A percentile compares a stretch with the other conserved stretches of the same genome.
These are phyloP conservation scores for Ptychoptera albimana DNA, from an alignment of 2,888 invertebrate species.

Conservation along the genomic window DNA sequence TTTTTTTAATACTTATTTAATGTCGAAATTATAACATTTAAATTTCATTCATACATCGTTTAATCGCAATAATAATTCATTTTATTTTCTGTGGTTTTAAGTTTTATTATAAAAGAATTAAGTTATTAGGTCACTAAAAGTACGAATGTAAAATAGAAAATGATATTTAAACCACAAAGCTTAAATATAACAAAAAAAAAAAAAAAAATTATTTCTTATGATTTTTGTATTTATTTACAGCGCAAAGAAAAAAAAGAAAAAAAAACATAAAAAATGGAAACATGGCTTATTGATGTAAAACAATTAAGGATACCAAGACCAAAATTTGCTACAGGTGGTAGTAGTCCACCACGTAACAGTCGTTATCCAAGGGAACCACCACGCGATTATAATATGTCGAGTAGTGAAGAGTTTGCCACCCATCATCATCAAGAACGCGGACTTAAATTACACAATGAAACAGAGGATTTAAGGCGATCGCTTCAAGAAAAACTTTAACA, in stretches of 20 bases:
- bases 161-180: not conserved
- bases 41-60: too few species aligned
- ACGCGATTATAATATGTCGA: slow-evolving; percentile 56
- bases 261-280: slow-evolving; percentile 44
- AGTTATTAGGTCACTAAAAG: too few species aligned
- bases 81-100: too few species aligned
- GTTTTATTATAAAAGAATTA: too few species aligned
- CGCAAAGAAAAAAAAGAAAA: not conserved
- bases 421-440: slow-evolving; percentile 23
- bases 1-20: too few species aligned
- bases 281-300: slow-evolving; percentile 71
- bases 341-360: slow-evolving; percentile 23
- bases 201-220: not conserved
- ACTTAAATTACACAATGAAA: slow-evolving; percentile 45
- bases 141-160: too few species aligned
- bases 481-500: slow-evolving; percentile 58
- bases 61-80: too few species aligned
- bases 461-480: slow-evolving; percentile 58
- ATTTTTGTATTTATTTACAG: not conserved
- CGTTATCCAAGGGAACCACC: slow-evolving; percentile 54
- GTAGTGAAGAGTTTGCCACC: slow-evolving; percentile 35
- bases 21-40: too few species aligned
- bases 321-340: slow-evolving; percentile 43
- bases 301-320: slow-evolving; percentile 70
- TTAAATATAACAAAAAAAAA: not conserved